These are phyloP conservation scores for Megaceryle maxima DNA, from an alignment of 2,113 vertebrate genomes.

Conservation along the genomic window DNA sequence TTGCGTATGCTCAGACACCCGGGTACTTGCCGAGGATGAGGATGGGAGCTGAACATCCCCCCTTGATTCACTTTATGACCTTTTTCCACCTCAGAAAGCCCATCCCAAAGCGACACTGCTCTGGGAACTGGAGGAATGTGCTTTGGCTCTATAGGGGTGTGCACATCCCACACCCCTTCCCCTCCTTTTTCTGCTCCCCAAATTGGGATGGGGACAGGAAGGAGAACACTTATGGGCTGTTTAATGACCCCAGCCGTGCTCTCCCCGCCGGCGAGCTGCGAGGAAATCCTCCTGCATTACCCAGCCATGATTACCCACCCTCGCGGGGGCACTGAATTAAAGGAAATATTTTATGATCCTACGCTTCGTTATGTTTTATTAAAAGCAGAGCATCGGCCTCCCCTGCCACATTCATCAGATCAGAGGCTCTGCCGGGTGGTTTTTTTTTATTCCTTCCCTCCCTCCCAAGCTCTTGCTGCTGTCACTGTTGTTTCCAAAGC, in stretches of 20 bases:
- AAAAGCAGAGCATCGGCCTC: conserved; percentile 39
- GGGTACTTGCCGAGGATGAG: neutral
- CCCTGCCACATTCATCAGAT: conserved; percentile 3
- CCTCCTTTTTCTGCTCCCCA: rapidly evolving
- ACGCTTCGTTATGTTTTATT: conserved; percentile 78
- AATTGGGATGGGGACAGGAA: neutral
- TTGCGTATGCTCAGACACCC: rapidly evolving
- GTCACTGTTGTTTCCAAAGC: neutral
- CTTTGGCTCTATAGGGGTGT: too few species aligned
- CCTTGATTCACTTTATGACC: neutral
- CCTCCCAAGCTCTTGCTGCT: neutral
- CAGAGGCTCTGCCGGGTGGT: neutral
- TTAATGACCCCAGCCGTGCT: neutral
- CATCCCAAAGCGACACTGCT: rapidly evolving
- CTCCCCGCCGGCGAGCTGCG: neutral
- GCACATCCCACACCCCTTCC: neutral
- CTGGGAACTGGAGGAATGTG: neutral
- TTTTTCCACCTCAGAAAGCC: neutral
- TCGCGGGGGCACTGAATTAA: conserved; percentile 72
- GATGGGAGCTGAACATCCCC: too few species aligned
- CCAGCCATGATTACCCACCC: neutral
- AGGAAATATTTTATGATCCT: conserved; percentile 71
- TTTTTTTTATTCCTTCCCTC: neutral
- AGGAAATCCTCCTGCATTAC: conserved; percentile 9
- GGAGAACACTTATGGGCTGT: neutral